A percentile compares a stretch with the other conserved stretches of the same genome.
Conservation (phyloP, 2,113 vertebrate species). For the Rhynchomys soricoides region DNA sequence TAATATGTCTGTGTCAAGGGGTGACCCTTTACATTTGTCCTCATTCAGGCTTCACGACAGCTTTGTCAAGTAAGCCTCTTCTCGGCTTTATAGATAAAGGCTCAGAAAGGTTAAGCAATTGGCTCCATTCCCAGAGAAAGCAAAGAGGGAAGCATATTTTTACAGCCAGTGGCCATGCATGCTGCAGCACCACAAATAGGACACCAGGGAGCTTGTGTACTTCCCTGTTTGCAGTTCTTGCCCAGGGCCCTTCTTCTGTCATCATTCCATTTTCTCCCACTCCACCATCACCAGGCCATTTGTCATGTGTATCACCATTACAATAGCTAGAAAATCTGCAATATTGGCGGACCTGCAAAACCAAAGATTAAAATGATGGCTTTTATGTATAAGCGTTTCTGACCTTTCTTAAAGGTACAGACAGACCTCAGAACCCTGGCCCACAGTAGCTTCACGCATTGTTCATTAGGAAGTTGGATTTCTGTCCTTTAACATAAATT, state of each 20-base stretch:
- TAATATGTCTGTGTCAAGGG: not conserved
- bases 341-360: not conserved
- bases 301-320: not conserved
- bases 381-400: not conserved
- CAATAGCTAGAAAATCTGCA: not conserved
- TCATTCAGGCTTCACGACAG: not conserved
- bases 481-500: not conserved
- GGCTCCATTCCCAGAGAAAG: not conserved
- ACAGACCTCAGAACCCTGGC: not conserved
- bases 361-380: not conserved
- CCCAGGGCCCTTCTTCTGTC: not conserved
- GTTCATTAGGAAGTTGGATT: slow-evolving; percentile 4
- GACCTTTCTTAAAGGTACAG: not conserved
- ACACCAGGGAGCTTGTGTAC: not conserved
- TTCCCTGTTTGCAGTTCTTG: not conserved
- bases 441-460: not conserved
- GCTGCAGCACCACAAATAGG: not conserved
- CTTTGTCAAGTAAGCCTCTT: not conserved
- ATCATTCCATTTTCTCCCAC: not conserved
- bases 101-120: not conserved
- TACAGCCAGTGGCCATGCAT: not conserved
- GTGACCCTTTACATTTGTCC: not conserved
- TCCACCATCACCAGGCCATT: not conserved
- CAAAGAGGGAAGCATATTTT: not conserved
- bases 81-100: not conserved